Evolutionary conservation across 2,113 vertebrate genomes (phyloP).

Genomic region (Asarcornis scutulata): DNA sequence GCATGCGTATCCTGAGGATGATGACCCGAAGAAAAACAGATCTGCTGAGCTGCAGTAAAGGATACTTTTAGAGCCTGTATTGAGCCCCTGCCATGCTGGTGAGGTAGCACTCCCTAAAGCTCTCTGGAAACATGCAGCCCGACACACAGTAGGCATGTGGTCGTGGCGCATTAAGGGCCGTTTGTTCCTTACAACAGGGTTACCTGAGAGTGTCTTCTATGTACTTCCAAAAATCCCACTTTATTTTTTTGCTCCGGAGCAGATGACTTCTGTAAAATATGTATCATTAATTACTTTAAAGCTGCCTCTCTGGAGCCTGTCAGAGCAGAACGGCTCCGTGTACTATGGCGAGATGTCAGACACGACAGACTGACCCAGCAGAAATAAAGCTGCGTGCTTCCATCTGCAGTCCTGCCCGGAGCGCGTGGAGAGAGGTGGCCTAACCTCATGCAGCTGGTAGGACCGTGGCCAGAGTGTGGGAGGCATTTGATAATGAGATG

Average conservation of each 20-base stretch:
- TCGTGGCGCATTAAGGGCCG: fast-evolving
- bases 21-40: background rate
- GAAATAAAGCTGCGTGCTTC: background rate
- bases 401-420: background rate
- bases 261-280: background rate
- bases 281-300: background rate
- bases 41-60: background rate
- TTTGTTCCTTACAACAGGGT: background rate
- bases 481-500: background rate
- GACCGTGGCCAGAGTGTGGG: background rate
- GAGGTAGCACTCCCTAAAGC: background rate
- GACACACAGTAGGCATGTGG: background rate
- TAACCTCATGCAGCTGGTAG: fast-evolving
- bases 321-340: background rate
- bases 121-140: background rate
- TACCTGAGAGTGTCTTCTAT: background rate
- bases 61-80: background rate
- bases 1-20: background rate
- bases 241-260: background rate
- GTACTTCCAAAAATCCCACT: background rate
- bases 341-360: background rate
- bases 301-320: background rate
- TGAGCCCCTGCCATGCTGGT: background rate
- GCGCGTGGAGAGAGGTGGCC: fast-evolving
- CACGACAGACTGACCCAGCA: background rate